phyloP scores from a whole-genome alignment of 2,797 vertebrate genomes.

The Sebastes melanostomus region DNA sequence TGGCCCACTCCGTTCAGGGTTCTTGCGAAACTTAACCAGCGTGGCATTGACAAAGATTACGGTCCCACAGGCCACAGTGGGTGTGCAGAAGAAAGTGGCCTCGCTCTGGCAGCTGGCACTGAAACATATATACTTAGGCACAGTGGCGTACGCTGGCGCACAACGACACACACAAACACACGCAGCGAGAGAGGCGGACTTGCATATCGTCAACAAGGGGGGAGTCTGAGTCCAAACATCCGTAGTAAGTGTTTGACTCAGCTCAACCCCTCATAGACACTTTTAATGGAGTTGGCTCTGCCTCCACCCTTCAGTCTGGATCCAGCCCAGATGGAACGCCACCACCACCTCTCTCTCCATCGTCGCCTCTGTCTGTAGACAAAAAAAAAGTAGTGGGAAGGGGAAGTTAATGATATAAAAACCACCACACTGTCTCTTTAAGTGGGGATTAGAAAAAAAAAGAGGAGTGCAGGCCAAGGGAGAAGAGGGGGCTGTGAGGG shows the following conservation, averaged over 20 bases:
- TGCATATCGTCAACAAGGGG: constrained; percentile 59
- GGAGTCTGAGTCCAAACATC: constrained; percentile 74
- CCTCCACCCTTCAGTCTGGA: constrained; percentile 62
- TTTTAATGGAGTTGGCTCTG: constrained; percentile 68
- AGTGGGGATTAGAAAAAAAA: constrained; percentile 73
- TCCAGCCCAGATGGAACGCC: constrained; percentile 58
- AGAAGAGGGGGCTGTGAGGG: constrained; percentile 62
- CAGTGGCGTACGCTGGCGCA: constrained; percentile 55
- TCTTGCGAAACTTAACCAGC: constrained; percentile 69
- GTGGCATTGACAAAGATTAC: constrained; percentile 73
- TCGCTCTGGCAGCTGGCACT: constrained; percentile 65
- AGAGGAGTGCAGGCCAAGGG: constrained; percentile 66
- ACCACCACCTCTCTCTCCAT: constrained; percentile 16
- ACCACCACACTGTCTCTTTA: constrained; percentile 75
- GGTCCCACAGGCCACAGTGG: constrained; percentile 76
- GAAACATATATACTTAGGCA: constrained; percentile 72
- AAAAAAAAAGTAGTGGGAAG: constrained; percentile 37
- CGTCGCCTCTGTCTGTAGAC: constrained; percentile 32
- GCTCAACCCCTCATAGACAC: constrained; percentile 70
- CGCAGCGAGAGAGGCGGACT: constrained; percentile 22
- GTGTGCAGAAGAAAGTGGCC: constrained; percentile 71
- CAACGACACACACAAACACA: constrained; percentile 32
- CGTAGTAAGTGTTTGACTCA: constrained; percentile 78
- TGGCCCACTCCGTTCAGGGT: constrained; percentile 61
- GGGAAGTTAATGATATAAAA: constrained; percentile 67